Evolutionary conservation across 2,113 vertebrate species (phyloP).

Genomic region (Aphyosemion australe): DNA sequence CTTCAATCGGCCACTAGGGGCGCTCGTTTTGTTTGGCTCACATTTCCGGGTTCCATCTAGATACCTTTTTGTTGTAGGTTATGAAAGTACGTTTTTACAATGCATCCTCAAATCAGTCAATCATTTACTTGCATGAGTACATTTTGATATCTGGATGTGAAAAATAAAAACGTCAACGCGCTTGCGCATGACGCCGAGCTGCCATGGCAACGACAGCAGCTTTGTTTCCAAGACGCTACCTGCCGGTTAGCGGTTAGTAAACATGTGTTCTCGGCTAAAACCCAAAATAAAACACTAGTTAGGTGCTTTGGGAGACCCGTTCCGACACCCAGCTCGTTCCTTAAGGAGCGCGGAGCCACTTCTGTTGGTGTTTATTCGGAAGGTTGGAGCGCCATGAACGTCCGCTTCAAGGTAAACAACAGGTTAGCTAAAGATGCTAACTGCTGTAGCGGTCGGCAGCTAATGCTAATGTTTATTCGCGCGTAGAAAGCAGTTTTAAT

Average conservation of each 20-base stretch:
- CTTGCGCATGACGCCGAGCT: constrained; percentile 25
- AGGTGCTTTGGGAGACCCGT: neutral
- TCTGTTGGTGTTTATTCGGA: neutral
- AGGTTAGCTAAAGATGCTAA: constrained; percentile 21
- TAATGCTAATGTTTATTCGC: neutral
- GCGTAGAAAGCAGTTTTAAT: neutral
- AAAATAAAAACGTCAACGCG: constrained; percentile 1
- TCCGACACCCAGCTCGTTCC: neutral
- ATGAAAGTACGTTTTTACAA: too few relatives aligned
- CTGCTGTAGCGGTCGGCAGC: neutral
- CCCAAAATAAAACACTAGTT: neutral
- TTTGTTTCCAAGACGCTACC: neutral
- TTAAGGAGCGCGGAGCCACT: neutral
- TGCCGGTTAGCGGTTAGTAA: neutral
- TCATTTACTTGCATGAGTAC: neutral
- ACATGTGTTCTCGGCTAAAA: neutral
- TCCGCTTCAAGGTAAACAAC: constrained; percentile 63
- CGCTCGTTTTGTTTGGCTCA: too few relatives aligned
- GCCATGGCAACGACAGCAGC: constrained; percentile 55
- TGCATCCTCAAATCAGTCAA: too few relatives aligned
- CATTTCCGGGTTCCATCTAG: too few relatives aligned
- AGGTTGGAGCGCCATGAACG: constrained; percentile 46
- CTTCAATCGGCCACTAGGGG: too few relatives aligned
- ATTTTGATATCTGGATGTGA: neutral
- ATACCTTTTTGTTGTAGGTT: too few relatives aligned